Evolutionary conservation across 2,113 vertebrate species (phyloP).

Genomic region (Anolis sagrei): DNA sequence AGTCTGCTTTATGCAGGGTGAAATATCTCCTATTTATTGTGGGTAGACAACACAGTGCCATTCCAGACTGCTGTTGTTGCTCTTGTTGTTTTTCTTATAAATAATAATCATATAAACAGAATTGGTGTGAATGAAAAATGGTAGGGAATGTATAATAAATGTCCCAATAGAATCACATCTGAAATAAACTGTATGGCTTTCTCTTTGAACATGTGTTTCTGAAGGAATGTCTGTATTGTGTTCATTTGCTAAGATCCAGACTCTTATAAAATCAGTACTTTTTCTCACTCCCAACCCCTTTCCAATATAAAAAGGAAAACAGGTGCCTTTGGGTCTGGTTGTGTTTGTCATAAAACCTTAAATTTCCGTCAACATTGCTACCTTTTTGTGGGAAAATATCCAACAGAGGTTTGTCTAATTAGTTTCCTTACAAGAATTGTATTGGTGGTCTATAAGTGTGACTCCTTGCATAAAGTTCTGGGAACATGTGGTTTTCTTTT

Average conservation of each 20-base stretch:
- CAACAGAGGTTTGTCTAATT: slow-evolving; percentile 65
- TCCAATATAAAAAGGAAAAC: slow-evolving; percentile 45
- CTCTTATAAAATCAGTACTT: slow-evolving; percentile 3
- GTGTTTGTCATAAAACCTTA: slow-evolving; percentile 58
- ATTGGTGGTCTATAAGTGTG: slow-evolving; percentile 55
- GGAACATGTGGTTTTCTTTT: slow-evolving; percentile 56
- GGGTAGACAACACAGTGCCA: neutral
- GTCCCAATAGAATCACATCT: neutral
- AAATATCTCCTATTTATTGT: slow-evolving; percentile 30
- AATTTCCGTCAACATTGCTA: slow-evolving; percentile 57
- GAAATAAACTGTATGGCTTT: neutral
- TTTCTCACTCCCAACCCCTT: slow-evolving; percentile 13
- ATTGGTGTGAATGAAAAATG: neutral
- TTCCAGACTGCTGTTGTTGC: neutral
- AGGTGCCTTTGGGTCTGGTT: slow-evolving; percentile 58
- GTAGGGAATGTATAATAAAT: neutral
- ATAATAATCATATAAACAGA: neutral
- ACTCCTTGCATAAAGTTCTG: slow-evolving; percentile 61
- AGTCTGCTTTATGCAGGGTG: neutral
- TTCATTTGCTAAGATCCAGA: neutral
- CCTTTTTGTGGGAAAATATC: slow-evolving; percentile 62
- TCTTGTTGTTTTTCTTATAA: neutral
- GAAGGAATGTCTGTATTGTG: slow-evolving; percentile 35
- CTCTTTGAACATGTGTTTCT: neutral
- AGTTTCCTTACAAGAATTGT: slow-evolving; percentile 66